A percentile compares a stretch with the other conserved stretches of the same genome.
phyloP scores from a whole-genome alignment of 2,797 vertebrate genomes.

The Telmatherina bonti region DNA sequence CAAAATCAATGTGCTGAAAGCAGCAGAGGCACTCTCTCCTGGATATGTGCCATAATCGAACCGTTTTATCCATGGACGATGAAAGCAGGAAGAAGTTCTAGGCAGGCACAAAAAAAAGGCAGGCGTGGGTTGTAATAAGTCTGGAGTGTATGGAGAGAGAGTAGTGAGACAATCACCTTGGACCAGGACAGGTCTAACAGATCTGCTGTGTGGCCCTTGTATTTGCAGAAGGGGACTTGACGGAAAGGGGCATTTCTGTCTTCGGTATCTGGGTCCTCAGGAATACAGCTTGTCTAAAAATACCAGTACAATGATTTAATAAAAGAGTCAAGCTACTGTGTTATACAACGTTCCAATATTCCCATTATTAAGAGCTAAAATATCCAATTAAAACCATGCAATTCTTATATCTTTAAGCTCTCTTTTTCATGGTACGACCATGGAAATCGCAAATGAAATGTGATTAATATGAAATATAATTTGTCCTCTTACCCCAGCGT shows the following conservation, averaged over 20 bases:
- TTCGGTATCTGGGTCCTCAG: slow-evolving; percentile 92
- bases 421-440: background rate
- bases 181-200: slow-evolving; percentile 98
- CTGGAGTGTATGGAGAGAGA: background rate
- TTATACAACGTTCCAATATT: background rate
- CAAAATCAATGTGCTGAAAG: slow-evolving; percentile 99
- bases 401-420: background rate
- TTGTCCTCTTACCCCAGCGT: slow-evolving; percentile 86
- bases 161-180: slow-evolving; percentile 82
- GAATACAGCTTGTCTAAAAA: slow-evolving; percentile 84
- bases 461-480: background rate
- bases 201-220: slow-evolving; percentile 99
- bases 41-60: slow-evolving; percentile 98
- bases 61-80: slow-evolving; percentile 99
- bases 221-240: slow-evolving; percentile 97
- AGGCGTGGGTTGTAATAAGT: background rate
- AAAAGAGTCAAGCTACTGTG: background rate
- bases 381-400: background rate
- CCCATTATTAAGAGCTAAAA: background rate
- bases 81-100: slow-evolving; percentile 99
- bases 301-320: slow-evolving; percentile 2
- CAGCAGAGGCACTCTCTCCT: slow-evolving; percentile 98
- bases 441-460: background rate
- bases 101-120: slow-evolving; percentile 2
- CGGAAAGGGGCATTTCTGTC: slow-evolving; percentile 95